Conservation (phyloP, 2,888 invertebrate genomes). For the Leucoma salicis region DNA sequence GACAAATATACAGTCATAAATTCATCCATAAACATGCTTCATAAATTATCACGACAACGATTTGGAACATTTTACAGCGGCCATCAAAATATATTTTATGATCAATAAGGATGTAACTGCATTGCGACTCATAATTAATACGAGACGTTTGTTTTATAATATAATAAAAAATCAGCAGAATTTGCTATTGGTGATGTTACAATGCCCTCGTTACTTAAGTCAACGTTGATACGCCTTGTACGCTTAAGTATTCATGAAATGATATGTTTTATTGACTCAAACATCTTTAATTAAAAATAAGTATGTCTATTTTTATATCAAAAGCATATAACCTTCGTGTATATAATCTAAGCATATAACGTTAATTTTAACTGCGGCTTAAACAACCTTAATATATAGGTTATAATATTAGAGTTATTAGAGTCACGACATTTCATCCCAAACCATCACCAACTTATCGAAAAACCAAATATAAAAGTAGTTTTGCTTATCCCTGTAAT, state of each 20-base stretch:
- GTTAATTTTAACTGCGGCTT: slow-evolving; percentile 51
- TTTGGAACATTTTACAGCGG: slow-evolving; percentile 79
- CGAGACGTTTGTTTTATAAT: slow-evolving; percentile 80
- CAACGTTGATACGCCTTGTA: slow-evolving; percentile 51
- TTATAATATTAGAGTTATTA: too few relatives aligned
- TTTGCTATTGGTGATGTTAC: slow-evolving; percentile 56
- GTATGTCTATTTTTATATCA: too few relatives aligned
- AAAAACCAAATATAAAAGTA: too few relatives aligned
- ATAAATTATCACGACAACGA: slow-evolving; percentile 80
- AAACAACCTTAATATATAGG: too few relatives aligned
- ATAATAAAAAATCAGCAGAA: slow-evolving; percentile 73
- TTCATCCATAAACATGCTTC: slow-evolving; percentile 77
- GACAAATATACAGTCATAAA: slow-evolving; percentile 69
- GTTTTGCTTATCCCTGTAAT: too few relatives aligned
- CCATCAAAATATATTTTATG: slow-evolving; percentile 77
- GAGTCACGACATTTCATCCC: too few relatives aligned
- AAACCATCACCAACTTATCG: too few relatives aligned
- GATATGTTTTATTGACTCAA: slow-evolving; percentile 50
- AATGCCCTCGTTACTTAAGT: slow-evolving; percentile 45
- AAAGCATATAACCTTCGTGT: slow-evolving; percentile 34
- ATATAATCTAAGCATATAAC: slow-evolving; percentile 36
- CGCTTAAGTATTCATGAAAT: slow-evolving; percentile 63
- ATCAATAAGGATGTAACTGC: slow-evolving; percentile 73
- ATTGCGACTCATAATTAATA: slow-evolving; percentile 76
- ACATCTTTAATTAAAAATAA: too few relatives aligned